Evolutionary conservation across 2,113 vertebrate species (phyloP), one percentile per base, ranked within the genome.

Genomic region (Hemicordylus capensis): DNA sequence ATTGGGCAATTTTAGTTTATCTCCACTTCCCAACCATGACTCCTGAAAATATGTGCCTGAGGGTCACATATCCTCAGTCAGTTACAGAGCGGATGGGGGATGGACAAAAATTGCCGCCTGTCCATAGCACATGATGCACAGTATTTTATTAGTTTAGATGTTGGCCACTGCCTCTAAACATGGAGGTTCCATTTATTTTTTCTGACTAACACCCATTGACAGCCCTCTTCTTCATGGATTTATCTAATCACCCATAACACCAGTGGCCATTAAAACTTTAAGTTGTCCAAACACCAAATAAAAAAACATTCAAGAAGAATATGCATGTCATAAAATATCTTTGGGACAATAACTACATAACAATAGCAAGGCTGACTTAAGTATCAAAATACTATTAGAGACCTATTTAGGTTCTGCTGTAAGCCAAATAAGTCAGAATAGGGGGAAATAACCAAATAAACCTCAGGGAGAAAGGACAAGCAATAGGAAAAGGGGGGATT

Each of bases 371-470:
- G 12, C 4, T 56, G 0, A 2, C 12, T 64, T 85, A 69, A 86
- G 84, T 73, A 9, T 42, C 14, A 79, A 58, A 15, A 63, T 0
- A 79, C 76, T 15, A 80, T 8, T 90, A 34, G 19, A 51, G 17
- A 80, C 85, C 5, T 0, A 80, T 91, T 84, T 44, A 83, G 9
- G 0, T 78, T 89, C 59, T 80, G 39, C 80, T 94, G 46, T 14
- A 88, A 93, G 88, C 39, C 76, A 94, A 93, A 92, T 86, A 95
- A 95, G 90, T 93, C 88, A 94, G 93, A 95, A 37, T 84, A 48
- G 17, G 51, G 12, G 12, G 51, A 54, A 89, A 31, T 28, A 2
- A 84, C 2, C 61, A 64, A 85, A 87, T 58, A 1, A 34, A 17
- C 69, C 70, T 39, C 22, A 39, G 48, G 11, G 86, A 66, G n/a